Evolutionary conservation across 2,113 vertebrate species (phyloP).

Genomic region (Chlorodrepanis virens): DNA sequence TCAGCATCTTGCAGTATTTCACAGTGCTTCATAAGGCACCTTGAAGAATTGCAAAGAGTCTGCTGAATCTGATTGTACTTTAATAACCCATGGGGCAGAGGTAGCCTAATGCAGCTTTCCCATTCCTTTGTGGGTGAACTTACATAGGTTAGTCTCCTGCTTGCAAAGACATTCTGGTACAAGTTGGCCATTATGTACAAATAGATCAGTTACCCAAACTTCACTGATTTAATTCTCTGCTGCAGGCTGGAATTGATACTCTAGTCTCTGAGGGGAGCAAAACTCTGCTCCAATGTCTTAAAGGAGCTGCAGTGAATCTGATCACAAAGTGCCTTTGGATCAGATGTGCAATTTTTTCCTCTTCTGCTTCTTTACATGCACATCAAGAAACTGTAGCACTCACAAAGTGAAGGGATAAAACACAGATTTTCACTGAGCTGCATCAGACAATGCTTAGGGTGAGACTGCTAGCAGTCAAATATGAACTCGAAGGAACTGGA

Average conservation of each 20-base stretch:
- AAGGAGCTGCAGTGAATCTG: background rate
- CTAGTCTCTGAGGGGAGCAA: background rate
- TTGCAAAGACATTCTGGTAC: background rate
- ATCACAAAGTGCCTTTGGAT: background rate
- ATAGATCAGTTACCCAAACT: background rate
- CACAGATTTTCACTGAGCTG: background rate
- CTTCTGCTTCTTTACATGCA: background rate
- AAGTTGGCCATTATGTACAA: background rate
- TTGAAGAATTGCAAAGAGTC: background rate
- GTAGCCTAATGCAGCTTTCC: background rate
- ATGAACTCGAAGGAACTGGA: background rate
- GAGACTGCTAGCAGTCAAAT: background rate
- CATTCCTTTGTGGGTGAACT: background rate
- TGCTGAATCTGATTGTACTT: background rate
- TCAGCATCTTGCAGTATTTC: background rate
- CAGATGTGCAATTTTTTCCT: background rate
- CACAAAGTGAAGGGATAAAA: background rate
- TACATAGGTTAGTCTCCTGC: background rate
- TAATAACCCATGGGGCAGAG: background rate
- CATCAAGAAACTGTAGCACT: background rate
- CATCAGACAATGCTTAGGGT: rapidly evolving
- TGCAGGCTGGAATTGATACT: background rate
- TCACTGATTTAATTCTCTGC: background rate
- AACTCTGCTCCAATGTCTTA: background rate
- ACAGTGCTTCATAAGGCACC: background rate